These are phyloP conservation scores for Conops quadrifasciatus DNA, from an alignment of 2,888 invertebrate species.

Conservation along the genomic window DNA sequence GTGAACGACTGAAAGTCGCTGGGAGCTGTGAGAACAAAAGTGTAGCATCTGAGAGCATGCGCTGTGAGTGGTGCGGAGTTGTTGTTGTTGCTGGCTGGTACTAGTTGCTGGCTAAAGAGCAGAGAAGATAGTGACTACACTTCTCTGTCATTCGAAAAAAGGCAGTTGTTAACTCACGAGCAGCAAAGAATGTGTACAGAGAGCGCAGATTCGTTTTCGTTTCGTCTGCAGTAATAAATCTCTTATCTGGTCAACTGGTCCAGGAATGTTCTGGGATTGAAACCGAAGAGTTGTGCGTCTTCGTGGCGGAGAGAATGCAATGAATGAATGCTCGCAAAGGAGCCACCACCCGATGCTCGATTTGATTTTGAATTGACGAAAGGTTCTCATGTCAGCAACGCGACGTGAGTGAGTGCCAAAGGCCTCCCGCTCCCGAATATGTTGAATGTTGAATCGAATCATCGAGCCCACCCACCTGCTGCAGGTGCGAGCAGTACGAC, in stretches of 20 bases:
- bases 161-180: not conserved
- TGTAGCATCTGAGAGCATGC: constrained; percentile 15
- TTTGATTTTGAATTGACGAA: constrained; percentile 37
- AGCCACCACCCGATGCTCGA: not conserved
- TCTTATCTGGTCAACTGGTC: constrained; percentile 3
- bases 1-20: constrained; percentile 9
- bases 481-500: constrained; percentile 20
- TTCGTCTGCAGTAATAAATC: constrained; percentile 22
- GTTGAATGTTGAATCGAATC: not conserved
- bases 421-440: not conserved
- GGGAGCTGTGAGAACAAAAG: constrained; percentile 34
- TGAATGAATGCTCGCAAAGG: not conserved
- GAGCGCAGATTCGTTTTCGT: constrained; percentile 1
- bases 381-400: constrained; percentile 28
- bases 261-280: constrained; percentile 11
- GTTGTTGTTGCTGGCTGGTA: not conserved
- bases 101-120: no score
- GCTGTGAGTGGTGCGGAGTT: not conserved
- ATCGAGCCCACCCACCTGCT: constrained; percentile 1
- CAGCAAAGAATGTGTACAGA: not conserved
- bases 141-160: not conserved
- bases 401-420: constrained; percentile 39
- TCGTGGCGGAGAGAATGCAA: not conserved
- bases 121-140: no score
- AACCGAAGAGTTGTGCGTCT: constrained; percentile 8